phyloP scores from a whole-genome alignment of 2,797 vertebrate species.

The Antrozous pallidus region DNA sequence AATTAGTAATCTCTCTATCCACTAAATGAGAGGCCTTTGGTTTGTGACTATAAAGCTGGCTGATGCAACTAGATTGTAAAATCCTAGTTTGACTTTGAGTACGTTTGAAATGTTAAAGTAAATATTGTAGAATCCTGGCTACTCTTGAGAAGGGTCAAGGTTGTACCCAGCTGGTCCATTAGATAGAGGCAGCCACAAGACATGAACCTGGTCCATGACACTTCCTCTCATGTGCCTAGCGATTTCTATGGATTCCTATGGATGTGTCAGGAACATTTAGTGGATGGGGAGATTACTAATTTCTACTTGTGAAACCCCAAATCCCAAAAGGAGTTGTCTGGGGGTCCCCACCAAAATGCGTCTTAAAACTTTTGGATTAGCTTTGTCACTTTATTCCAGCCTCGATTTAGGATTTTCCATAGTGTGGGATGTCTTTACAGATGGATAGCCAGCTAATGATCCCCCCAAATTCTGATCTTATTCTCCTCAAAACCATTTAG shows the following conservation, averaged over 20 bases:
- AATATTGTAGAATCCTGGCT: background rate
- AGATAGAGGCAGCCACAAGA: background rate
- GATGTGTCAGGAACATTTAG: background rate
- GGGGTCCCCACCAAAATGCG: background rate
- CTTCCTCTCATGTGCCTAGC: background rate
- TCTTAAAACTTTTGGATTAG: background rate
- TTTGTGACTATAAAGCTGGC: background rate
- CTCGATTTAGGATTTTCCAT: background rate
- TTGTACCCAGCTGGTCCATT: background rate
- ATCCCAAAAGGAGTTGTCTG: background rate
- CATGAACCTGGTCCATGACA: background rate
- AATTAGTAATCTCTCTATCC: background rate
- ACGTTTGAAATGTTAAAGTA: background rate
- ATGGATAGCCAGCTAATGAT: background rate
- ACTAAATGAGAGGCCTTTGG: background rate
- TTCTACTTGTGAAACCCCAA: background rate
- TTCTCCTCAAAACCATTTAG: background rate
- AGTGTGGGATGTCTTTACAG: background rate
- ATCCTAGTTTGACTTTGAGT: background rate
- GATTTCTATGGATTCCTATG: background rate
- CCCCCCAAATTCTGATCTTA: background rate
- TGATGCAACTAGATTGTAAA: background rate
- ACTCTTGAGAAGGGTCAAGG: background rate
- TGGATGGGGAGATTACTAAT: background rate
- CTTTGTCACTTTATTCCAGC: background rate